phyloP scores from a whole-genome alignment of 1,140 invertebrate genomes.

The Drosophila kohkoa region DNA sequence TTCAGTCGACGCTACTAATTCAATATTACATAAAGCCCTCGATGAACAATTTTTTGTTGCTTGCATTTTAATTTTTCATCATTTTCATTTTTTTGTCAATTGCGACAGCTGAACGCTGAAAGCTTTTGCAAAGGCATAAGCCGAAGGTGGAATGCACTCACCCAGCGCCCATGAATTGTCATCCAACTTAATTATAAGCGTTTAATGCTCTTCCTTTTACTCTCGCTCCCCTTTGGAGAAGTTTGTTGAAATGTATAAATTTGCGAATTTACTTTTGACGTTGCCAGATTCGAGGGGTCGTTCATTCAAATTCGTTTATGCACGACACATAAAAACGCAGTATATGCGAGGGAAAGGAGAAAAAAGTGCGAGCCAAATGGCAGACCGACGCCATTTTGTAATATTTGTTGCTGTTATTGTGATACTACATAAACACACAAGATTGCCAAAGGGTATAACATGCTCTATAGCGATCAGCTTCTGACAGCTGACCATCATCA shows the following conservation, averaged over 20 bases:
- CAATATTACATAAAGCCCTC: slow-evolving; percentile 40
- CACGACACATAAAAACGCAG: not conserved
- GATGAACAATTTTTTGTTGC: not conserved
- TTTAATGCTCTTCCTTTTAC: slow-evolving; percentile 22
- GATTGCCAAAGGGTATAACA: too few species aligned
- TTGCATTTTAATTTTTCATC: too few species aligned
- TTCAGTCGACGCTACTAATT: slow-evolving; percentile 55
- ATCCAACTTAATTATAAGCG: slow-evolving; percentile 34
- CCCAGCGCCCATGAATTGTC: slow-evolving; percentile 5
- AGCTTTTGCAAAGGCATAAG: slow-evolving; percentile 1
- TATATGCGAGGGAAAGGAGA: slow-evolving; percentile 44
- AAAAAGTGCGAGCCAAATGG: slow-evolving; percentile 57
- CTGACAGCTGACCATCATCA: too few species aligned
- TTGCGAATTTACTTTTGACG: slow-evolving; percentile 54
- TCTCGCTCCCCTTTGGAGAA: not conserved
- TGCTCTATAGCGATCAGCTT: too few species aligned
- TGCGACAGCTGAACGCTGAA: not conserved
- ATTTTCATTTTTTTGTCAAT: slow-evolving; percentile 21
- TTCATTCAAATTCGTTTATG: slow-evolving; percentile 61
- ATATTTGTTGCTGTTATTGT: not conserved
- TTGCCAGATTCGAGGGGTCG: slow-evolving; percentile 41
- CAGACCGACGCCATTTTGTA: slow-evolving; percentile 31
- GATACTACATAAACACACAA: not conserved
- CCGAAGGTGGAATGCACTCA: slow-evolving; percentile 12
- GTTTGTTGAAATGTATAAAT: slow-evolving; percentile 56